These are phyloP conservation scores for Octodonta nipae DNA, from an alignment of 2,888 invertebrate species.

Conservation along the genomic window DNA sequence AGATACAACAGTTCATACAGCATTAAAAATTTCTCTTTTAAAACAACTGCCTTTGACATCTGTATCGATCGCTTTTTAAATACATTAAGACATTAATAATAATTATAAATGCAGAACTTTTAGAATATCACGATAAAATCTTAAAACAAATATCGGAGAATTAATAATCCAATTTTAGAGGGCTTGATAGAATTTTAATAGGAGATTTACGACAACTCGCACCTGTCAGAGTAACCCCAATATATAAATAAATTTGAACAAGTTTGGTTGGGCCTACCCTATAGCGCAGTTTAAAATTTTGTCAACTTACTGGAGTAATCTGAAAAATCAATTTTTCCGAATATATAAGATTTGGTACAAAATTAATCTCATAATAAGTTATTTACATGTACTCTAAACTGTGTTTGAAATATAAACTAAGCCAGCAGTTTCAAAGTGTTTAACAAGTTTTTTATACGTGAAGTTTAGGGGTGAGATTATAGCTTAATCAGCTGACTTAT, in stretches of 20 bases:
- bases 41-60: neutral
- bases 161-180: neutral
- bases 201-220: slow-evolving; percentile 1
- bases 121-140: neutral
- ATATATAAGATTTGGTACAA: too few relatives aligned
- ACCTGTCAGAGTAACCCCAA: neutral
- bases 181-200: neutral
- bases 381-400: too few relatives aligned
- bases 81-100: neutral
- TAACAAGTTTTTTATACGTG: too few relatives aligned
- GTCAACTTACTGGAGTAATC: too few relatives aligned
- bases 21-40: slow-evolving; percentile 5
- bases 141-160: neutral
- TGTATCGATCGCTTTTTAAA: neutral
- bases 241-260: slow-evolving; percentile 1
- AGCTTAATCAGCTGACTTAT: too few relatives aligned
- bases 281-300: too few relatives aligned
- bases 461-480: too few relatives aligned
- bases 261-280: too few relatives aligned
- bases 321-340: too few relatives aligned
- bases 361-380: too few relatives aligned
- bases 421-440: too few relatives aligned
- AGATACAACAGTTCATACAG: slow-evolving; percentile 30
- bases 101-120: neutral
- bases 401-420: too few relatives aligned